Conservation (phyloP, 1,140 invertebrate species). For the Batillaria attramentaria region DNA sequence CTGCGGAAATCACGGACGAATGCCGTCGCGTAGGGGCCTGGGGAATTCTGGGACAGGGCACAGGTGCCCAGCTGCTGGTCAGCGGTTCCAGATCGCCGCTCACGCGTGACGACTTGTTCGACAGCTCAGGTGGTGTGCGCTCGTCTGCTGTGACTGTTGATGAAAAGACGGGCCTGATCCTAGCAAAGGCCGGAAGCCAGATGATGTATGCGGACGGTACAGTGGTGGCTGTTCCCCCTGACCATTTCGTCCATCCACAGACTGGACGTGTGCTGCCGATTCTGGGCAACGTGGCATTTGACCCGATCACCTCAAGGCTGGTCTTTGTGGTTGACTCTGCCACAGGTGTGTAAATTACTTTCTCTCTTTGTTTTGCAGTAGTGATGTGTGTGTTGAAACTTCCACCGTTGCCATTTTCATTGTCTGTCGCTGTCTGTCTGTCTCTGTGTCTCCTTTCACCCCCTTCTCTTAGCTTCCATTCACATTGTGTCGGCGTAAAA, state of each 20-base stretch:
- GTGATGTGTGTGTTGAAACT: no score
- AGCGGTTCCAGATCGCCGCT: constrained; percentile 53
- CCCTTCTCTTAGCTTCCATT: no score
- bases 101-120: constrained; percentile 56
- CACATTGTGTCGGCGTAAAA: no score
- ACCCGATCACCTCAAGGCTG: constrained; percentile 61
- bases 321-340: constrained; percentile 65
- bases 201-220: constrained; percentile 60
- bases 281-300: constrained; percentile 64
- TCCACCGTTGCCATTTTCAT: neutral
- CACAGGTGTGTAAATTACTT: constrained; percentile 51
- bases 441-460: neutral
- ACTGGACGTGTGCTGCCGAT: constrained; percentile 65
- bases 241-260: constrained; percentile 66
- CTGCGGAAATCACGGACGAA: constrained; percentile 53
- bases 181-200: constrained; percentile 53
- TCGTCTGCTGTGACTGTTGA: constrained; percentile 38
- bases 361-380: no score
- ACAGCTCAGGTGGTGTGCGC: constrained; percentile 32
- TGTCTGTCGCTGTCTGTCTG: neutral
- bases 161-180: constrained; percentile 57
- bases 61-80: constrained; percentile 57
- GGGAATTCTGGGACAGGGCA: constrained; percentile 64
- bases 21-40: constrained; percentile 61
- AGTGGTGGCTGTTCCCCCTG: constrained; percentile 48